Percentiles rank a stretch among this genome's conserved stretches.
phyloP scores from a whole-genome alignment of 2,113 vertebrate genomes.

The Bubalus kerabau region DNA sequence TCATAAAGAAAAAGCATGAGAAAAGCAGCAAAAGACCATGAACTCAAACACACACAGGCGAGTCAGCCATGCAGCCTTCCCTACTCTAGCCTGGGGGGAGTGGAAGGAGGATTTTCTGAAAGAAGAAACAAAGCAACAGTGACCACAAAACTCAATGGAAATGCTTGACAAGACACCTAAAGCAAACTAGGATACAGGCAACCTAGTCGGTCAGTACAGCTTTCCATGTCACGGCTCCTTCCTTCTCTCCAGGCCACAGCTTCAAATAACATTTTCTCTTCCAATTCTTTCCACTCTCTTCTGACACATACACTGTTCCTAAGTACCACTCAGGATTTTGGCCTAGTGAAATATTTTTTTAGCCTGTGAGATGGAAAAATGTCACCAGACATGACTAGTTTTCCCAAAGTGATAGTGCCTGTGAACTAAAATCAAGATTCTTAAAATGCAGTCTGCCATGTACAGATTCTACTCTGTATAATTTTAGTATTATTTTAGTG shows the following conservation, averaged over 20 bases:
- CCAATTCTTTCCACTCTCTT: not conserved
- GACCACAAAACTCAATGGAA: conserved; percentile 30
- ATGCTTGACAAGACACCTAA: not conserved
- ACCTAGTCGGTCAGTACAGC: not conserved
- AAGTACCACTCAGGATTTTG: not conserved
- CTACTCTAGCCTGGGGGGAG: not conserved
- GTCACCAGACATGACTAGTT: not conserved
- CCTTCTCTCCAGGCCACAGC: not conserved
- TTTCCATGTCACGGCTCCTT: not conserved
- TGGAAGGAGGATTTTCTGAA: not conserved
- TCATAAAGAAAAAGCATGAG: conserved; percentile 79
- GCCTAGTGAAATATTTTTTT: not conserved
- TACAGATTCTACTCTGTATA: not conserved
- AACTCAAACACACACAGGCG: conserved; percentile 40
- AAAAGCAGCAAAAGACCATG: conserved; percentile 61
- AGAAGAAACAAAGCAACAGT: conserved; percentile 20
- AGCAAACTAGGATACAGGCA: not conserved
- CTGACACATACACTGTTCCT: not conserved
- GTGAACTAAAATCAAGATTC: not conserved
- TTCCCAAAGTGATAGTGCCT: not conserved
- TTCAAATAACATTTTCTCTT: not conserved
- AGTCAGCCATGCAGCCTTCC: not conserved
- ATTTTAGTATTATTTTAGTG: not conserved
- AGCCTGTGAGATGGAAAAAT: conserved; percentile 19
- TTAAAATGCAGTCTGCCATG: not conserved